These are phyloP conservation scores for Pyralis farinalis DNA, from an alignment of 2,888 invertebrate genomes.

Conservation along the genomic window DNA sequence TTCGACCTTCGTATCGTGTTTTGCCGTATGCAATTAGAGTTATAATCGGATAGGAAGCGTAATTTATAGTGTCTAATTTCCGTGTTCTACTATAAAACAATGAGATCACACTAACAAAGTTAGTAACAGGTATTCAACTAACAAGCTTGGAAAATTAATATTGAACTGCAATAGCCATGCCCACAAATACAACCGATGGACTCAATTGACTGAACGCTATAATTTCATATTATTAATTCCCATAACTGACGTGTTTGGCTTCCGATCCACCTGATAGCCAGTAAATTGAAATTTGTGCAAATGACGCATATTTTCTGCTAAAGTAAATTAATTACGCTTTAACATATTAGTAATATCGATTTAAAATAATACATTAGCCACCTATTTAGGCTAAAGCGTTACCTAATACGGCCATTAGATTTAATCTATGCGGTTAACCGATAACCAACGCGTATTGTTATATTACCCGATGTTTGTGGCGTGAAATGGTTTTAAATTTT, in stretches of 20 bases:
- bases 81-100: no score
- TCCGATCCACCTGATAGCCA: conserved; percentile 55
- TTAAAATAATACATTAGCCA: conserved; percentile 1
- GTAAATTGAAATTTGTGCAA: conserved; percentile 67
- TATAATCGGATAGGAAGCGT: no score
- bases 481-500: no score
- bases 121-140: not conserved
- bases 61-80: no score
- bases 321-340: conserved; percentile 56
- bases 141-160: not conserved
- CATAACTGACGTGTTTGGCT: conserved; percentile 54
- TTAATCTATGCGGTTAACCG: not conserved
- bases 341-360: conserved; percentile 8
- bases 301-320: conserved; percentile 60
- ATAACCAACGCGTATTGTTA: not conserved
- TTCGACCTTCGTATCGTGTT: no score
- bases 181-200: conserved; percentile 22
- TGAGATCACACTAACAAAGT: no score
- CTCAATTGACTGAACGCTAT: conserved; percentile 48
- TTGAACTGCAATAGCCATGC: not conserved
- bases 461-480: no score
- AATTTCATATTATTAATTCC: conserved; percentile 63
- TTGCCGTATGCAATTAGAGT: no score
- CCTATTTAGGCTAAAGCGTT: not conserved
- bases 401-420: no score